phyloP scores from a whole-genome alignment of 1,140 invertebrate genomes.

The Drosophila sulfurigaster region DNA sequence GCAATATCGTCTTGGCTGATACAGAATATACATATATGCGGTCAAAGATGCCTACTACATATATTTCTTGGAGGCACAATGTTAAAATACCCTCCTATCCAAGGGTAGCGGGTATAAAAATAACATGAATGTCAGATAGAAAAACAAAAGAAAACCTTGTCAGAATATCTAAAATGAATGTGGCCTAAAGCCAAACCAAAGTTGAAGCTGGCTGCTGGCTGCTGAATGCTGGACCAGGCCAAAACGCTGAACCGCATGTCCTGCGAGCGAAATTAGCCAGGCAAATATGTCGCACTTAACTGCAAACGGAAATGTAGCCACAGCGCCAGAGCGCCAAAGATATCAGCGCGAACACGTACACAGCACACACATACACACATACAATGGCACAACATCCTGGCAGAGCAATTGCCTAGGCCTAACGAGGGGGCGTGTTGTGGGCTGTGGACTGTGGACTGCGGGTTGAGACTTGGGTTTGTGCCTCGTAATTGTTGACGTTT shows the following conservation, averaged over 20 bases:
- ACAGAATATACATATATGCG: too few relatives aligned
- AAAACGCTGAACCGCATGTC: conserved; percentile 67
- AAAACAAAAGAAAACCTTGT: conserved; percentile 20
- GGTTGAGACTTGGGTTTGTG: neutral
- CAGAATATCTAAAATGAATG: conserved; percentile 19
- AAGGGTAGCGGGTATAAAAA: too few relatives aligned
- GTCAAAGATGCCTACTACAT: too few relatives aligned
- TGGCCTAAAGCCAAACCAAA: conserved; percentile 18
- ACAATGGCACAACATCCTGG: conserved; percentile 32
- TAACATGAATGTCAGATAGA: neutral
- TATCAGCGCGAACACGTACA: conserved; percentile 28
- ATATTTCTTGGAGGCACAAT: too few relatives aligned
- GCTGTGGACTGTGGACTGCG: neutral
- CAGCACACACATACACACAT: conserved; percentile 21
- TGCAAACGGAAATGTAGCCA: conserved; percentile 66
- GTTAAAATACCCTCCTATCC: too few relatives aligned
- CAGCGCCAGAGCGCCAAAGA: conserved; percentile 31
- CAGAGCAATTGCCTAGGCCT: conserved; percentile 68
- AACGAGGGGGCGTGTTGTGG: conserved; percentile 28
- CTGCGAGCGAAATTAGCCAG: conserved; percentile 73
- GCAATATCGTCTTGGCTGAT: too few relatives aligned
- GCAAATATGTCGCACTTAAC: conserved; percentile 82
- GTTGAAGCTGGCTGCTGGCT: neutral
- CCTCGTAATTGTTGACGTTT: conserved; percentile 73
- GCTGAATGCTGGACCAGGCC: conserved; percentile 6